phyloP scores from a whole-genome alignment of 2,888 invertebrate species.

The Ectemnius cavifrons region DNA sequence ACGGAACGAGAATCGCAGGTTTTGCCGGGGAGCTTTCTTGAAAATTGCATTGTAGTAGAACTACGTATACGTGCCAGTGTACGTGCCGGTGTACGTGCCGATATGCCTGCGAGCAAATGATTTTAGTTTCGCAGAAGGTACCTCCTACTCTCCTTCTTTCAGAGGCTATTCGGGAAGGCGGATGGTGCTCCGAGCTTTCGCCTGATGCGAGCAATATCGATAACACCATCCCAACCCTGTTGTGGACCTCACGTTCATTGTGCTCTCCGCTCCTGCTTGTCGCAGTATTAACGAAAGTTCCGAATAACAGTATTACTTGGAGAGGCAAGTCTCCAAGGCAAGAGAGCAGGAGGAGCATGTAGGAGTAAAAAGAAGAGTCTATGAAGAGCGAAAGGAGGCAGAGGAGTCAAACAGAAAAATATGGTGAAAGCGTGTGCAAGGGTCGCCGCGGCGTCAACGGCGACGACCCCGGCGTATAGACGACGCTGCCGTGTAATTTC shows the following conservation, averaged over 20 bases:
- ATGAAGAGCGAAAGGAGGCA: constrained; percentile 23
- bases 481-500: constrained; percentile 60
- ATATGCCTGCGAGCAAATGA: no score
- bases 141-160: constrained; percentile 8
- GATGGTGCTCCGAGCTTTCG: background rate
- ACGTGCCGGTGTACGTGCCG: no score
- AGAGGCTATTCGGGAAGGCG: background rate
- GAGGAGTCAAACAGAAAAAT: constrained; percentile 24
- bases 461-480: no score
- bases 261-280: constrained; percentile 11
- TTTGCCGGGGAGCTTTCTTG: no score
- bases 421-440: constrained; percentile 33
- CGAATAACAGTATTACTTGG: constrained; percentile 17
- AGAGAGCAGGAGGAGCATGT: background rate
- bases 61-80: no score
- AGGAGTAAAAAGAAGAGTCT: constrained; percentile 17
- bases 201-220: constrained; percentile 36
- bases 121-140: background rate
- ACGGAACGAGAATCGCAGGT: no score
- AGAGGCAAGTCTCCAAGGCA: background rate
- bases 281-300: constrained; percentile 39
- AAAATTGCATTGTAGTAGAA: no score
- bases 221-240: constrained; percentile 19
- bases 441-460: constrained; percentile 27
- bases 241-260: constrained; percentile 12